phyloP scores from a whole-genome alignment of 2,113 vertebrate species.

The Hemiscyllium ocellatum region DNA sequence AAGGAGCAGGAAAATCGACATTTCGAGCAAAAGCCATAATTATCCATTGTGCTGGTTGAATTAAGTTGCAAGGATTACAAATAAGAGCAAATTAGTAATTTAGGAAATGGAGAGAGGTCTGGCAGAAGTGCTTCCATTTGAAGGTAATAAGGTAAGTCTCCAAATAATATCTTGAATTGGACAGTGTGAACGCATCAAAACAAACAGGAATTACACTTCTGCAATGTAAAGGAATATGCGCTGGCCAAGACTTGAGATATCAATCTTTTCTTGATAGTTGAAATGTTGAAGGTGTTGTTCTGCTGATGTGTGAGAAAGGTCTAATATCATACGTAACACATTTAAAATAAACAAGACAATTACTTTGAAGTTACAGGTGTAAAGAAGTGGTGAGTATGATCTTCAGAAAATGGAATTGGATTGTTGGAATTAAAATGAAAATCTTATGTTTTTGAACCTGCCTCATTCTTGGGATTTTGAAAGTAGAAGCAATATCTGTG shows the following conservation, averaged over 20 bases:
- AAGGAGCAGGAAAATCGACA: no score
- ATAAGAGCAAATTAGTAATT: no score
- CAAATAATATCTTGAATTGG: no score
- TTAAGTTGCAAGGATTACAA: no score
- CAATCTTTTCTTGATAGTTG: not conserved
- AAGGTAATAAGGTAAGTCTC: no score
- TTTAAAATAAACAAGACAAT: not conserved
- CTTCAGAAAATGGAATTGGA: not conserved
- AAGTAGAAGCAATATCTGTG: not conserved
- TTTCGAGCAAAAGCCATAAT: no score
- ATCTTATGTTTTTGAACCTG: not conserved
- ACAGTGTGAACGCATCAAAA: no score
- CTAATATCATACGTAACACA: not conserved
- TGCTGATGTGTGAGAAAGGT: not conserved
- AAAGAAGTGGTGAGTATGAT: not conserved
- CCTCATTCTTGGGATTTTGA: not conserved
- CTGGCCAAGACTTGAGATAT: not conserved
- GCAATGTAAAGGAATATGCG: not conserved
- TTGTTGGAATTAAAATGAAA: conserved; percentile 5
- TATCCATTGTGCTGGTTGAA: no score
- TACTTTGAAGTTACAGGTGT: not conserved
- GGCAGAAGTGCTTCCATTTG: no score
- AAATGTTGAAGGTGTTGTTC: not conserved
- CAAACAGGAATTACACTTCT: no score
- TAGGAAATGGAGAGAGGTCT: no score